phyloP scores from a whole-genome alignment of 2,113 vertebrate species.

The Colistium nudipinnis region DNA sequence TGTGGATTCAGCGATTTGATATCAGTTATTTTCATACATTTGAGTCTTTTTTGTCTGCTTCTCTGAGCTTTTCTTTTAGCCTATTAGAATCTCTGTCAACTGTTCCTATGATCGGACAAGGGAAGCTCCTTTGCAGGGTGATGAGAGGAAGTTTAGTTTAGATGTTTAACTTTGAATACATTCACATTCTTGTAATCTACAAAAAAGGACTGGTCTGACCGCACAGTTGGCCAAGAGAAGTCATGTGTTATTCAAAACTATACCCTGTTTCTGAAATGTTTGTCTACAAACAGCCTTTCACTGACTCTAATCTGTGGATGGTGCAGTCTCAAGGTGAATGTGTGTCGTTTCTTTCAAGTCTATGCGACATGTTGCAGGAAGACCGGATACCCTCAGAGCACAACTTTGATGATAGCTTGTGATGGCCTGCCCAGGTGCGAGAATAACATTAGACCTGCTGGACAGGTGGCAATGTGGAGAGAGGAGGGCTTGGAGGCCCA shows the following conservation, averaged over 20 bases:
- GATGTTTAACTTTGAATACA: constrained; percentile 17
- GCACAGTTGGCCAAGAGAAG: background rate
- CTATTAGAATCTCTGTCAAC: constrained; percentile 58
- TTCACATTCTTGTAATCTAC: constrained; percentile 9
- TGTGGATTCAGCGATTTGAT: constrained; percentile 56
- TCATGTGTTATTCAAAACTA: constrained; percentile 11
- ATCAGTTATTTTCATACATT: constrained; percentile 55
- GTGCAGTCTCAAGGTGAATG: constrained; percentile 42
- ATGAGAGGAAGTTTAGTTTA: constrained; percentile 36
- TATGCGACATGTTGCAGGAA: constrained; percentile 62
- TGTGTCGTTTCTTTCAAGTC: constrained; percentile 40
- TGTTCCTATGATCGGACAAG: no score
- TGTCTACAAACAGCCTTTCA: constrained; percentile 1
- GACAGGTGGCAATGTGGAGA: constrained; percentile 76
- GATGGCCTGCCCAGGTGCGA: constrained; percentile 77
- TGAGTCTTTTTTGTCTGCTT: constrained; percentile 41
- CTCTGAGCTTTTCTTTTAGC: constrained; percentile 45
- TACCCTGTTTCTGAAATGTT: constrained; percentile 7
- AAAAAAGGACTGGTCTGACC: constrained; percentile 10
- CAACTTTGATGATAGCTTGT: constrained; percentile 76
- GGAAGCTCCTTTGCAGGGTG: no score
- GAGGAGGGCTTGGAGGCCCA: constrained; percentile 71
- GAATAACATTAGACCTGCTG: constrained; percentile 78
- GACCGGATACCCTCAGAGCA: constrained; percentile 71
- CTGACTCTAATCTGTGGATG: constrained; percentile 11